phyloP scores from a whole-genome alignment of 2,113 vertebrate genomes.

The Coracopsis vasa region DNA sequence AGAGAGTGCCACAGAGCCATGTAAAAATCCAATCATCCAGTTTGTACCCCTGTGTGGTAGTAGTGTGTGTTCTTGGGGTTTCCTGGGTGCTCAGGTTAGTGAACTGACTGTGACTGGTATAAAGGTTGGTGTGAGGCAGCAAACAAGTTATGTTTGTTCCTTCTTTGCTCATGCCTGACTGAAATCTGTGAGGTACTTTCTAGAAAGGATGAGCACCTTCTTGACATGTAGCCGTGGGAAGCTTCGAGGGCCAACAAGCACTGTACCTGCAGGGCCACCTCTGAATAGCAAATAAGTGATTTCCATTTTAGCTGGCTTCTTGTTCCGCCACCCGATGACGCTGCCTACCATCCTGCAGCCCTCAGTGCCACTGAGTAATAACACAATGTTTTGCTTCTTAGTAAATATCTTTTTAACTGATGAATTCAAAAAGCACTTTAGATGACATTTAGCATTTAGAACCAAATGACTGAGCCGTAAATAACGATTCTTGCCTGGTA shows the following conservation, averaged over 20 bases:
- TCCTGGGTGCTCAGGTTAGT: neutral
- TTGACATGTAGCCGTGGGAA: neutral
- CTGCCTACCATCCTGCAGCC: neutral
- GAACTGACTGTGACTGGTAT: neutral
- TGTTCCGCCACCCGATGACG: rapidly evolving
- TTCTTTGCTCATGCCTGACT: neutral
- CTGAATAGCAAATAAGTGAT: neutral
- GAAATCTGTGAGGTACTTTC: neutral
- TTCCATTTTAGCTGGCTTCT: neutral
- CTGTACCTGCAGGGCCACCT: neutral
- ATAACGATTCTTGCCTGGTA: slow-evolving; percentile 36
- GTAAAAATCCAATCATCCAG: neutral
- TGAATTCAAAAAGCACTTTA: slow-evolving; percentile 42
- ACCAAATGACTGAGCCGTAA: slow-evolving; percentile 17
- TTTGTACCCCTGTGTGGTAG: neutral
- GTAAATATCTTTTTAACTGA: slow-evolving; percentile 45
- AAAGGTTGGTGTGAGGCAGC: neutral
- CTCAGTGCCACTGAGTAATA: neutral
- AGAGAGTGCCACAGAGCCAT: neutral
- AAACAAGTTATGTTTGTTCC: rapidly evolving
- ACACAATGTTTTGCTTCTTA: slow-evolving; percentile 5
- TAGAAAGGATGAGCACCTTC: neutral
- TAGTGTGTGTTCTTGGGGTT: neutral
- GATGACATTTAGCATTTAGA: slow-evolving; percentile 50
- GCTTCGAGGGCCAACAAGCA: neutral